Conservation (phyloP, 2,797 vertebrate genomes). For the Vespertilio murinus region DNA sequence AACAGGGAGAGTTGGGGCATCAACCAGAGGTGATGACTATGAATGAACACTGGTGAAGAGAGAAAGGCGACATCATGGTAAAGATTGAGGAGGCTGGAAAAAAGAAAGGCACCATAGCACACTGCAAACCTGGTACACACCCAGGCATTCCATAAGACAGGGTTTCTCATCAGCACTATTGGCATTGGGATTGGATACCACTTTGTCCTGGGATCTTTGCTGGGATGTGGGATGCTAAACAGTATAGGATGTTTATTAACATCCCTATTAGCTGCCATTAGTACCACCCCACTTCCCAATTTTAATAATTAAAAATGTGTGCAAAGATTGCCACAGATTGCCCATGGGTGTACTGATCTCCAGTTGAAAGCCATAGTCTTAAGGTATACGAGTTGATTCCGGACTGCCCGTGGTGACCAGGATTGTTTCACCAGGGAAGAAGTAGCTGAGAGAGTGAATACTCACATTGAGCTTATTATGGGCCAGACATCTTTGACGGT, state of each 20-base stretch:
- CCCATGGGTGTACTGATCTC: neutral
- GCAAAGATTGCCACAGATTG: neutral
- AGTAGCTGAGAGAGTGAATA: neutral
- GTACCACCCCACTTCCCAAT: neutral
- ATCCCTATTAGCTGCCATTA: neutral
- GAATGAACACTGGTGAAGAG: neutral
- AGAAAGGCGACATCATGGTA: neutral
- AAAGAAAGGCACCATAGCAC: neutral
- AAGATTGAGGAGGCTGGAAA: neutral
- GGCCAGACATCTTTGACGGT: neutral
- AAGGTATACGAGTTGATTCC: neutral
- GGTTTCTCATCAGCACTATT: neutral
- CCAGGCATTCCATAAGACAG: neutral
- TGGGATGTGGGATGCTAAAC: neutral
- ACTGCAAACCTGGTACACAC: accelerated
- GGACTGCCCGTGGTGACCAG: neutral
- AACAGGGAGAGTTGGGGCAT: neutral
- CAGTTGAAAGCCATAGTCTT: neutral
- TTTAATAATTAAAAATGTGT: neutral
- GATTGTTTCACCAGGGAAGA: neutral
- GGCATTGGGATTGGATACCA: neutral
- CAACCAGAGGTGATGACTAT: neutral
- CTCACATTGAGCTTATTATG: neutral
- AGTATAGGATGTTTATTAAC: neutral
- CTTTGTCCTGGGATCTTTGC: neutral